Conservation (phyloP, 2,888 invertebrate genomes). For the Mamestra brassicae region DNA sequence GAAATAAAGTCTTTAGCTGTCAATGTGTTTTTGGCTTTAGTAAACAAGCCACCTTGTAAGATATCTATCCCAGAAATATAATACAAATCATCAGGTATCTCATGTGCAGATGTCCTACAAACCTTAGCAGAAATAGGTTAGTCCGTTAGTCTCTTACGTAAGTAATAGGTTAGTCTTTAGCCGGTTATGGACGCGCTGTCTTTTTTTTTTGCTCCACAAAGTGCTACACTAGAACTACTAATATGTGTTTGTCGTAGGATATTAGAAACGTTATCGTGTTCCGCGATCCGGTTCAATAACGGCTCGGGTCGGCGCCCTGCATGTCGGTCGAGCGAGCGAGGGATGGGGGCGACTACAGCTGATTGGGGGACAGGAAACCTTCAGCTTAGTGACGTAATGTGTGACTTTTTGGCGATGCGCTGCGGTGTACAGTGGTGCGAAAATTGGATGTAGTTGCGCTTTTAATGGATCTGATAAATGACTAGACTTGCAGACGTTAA, state of each 20-base stretch:
- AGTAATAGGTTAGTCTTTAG: background rate
- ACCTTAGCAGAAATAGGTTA: too few relatives aligned
- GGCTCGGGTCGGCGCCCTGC: slow-evolving; percentile 78
- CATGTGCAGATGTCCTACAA: too few relatives aligned
- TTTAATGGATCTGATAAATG: background rate
- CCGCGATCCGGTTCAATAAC: slow-evolving; percentile 75
- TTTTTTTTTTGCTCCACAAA: slow-evolving; percentile 16
- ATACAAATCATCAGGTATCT: too few relatives aligned
- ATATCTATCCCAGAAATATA: too few relatives aligned
- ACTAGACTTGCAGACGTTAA: background rate
- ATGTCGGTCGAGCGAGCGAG: slow-evolving; percentile 76
- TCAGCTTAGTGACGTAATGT: slow-evolving; percentile 40
- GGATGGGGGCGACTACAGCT: slow-evolving; percentile 61
- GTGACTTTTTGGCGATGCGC: slow-evolving; percentile 23
- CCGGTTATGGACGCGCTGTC: background rate
- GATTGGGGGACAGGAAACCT: slow-evolving; percentile 50
- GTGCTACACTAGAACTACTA: background rate
- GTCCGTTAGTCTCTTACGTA: background rate
- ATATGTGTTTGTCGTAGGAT: slow-evolving; percentile 52
- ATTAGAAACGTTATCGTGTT: slow-evolving; percentile 65
- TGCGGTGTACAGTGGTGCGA: background rate
- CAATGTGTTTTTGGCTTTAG: background rate
- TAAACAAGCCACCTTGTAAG: background rate
- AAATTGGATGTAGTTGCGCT: background rate
- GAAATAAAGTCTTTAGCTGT: background rate